Evolutionary conservation across 2,113 vertebrate species (phyloP).

Genomic region (Tor tambroides): DNA sequence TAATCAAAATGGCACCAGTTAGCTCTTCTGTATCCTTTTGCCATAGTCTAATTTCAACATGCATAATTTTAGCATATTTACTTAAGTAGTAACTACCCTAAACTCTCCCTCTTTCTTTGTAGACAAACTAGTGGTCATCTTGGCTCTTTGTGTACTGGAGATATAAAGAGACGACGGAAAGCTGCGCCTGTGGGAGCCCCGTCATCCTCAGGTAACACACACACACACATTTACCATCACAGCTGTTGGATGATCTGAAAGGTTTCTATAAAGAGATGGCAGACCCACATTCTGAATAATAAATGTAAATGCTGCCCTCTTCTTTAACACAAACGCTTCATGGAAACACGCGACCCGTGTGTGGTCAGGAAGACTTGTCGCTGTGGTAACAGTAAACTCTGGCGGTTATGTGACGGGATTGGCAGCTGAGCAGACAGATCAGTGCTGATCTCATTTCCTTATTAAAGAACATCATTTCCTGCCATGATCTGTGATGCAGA

Average conservation of each 20-base stretch:
- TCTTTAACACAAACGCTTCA: neutral
- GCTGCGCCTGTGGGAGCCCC: conserved; percentile 89
- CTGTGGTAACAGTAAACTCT: neutral
- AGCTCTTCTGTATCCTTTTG: neutral
- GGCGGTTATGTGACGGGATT: neutral
- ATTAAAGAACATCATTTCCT: conserved; percentile 28
- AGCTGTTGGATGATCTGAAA: neutral
- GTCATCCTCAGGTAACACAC: conserved; percentile 66
- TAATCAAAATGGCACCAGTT: neutral
- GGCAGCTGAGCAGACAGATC: conserved; percentile 1
- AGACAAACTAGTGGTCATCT: conserved; percentile 98
- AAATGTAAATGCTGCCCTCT: neutral
- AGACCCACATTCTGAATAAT: neutral
- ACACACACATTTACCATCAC: neutral
- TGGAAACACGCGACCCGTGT: neutral
- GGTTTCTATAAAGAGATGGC: neutral
- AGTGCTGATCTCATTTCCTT: conserved; percentile 15
- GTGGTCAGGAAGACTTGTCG: neutral
- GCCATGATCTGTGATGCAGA: conserved; percentile 47
- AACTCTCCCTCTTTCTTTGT: conserved; percentile 45
- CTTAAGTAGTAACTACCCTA: neutral
- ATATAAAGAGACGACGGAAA: conserved; percentile 96
- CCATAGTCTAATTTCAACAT: neutral
- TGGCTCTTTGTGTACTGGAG: conserved; percentile 93
- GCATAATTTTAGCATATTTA: neutral